These are phyloP conservation scores for Otus sunia DNA, from an alignment of 2,113 vertebrate genomes.

Conservation along the genomic window DNA sequence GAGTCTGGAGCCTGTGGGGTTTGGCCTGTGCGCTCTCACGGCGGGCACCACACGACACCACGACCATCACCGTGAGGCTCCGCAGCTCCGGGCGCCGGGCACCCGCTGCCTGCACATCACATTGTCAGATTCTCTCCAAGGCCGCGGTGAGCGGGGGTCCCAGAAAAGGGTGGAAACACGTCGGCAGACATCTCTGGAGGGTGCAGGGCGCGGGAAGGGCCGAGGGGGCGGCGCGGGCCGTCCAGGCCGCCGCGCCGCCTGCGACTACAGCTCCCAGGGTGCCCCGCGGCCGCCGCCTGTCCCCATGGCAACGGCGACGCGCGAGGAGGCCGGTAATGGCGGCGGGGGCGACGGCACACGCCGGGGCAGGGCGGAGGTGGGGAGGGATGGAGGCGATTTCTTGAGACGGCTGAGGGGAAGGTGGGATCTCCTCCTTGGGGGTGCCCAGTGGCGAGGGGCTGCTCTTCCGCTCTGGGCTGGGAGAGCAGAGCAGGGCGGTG, in stretches of 20 bases:
- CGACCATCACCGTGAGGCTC: background rate
- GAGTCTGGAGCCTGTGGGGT: accelerated
- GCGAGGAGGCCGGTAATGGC: background rate
- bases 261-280: background rate
- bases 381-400: background rate
- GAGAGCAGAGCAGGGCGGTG: background rate
- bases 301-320: background rate
- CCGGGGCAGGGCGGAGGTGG: no score
- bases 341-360: background rate
- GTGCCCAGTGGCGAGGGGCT: background rate
- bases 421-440: background rate
- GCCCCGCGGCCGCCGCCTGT: background rate
- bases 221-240: no score
- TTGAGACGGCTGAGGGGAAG: background rate
- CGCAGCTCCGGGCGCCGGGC: accelerated
- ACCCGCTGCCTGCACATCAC: background rate
- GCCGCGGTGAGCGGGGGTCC: no score
- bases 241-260: accelerated
- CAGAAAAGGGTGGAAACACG: no score
- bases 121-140: background rate
- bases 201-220: no score
- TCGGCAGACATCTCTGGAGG: accelerated
- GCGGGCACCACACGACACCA: accelerated
- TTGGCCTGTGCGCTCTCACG: accelerated
- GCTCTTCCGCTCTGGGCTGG: background rate